phyloP scores from a whole-genome alignment of 2,888 invertebrate species.

The Lithophane ornitopus region DNA sequence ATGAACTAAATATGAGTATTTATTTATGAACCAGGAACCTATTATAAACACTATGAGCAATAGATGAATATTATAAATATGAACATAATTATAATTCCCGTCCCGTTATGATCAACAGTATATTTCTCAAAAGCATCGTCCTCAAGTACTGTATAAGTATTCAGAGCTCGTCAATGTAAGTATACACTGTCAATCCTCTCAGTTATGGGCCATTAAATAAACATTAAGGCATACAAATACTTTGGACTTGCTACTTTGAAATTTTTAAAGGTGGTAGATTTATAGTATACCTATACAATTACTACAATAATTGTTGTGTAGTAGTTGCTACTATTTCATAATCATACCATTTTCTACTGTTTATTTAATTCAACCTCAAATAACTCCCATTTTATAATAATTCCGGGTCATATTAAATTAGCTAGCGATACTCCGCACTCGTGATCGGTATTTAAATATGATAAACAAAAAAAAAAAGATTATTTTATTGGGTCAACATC shows the following conservation, averaged over 20 bases:
- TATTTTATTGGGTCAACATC: no score
- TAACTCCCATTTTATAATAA: no score
- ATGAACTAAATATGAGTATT: no score
- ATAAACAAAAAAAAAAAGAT: no score
- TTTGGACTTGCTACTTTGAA: conserved; percentile 14
- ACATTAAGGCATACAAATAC: conserved; percentile 46
- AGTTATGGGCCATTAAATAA: conserved; percentile 55
- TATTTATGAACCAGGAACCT: neutral
- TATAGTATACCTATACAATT: neutral
- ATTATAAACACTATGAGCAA: neutral
- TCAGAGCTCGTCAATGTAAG: conserved; percentile 6
- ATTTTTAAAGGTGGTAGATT: neutral
- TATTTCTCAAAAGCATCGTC: conserved; percentile 15
- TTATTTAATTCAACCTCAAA: no score
- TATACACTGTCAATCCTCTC: conserved; percentile 22
- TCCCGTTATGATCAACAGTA: neutral
- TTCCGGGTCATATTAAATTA: no score
- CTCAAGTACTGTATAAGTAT: conserved; percentile 13
- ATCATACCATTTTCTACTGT: no score
- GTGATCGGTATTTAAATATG: no score
- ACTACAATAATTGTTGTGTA: no score
- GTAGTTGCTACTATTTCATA: neutral
- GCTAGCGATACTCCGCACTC: no score
- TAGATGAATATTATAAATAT: neutral
- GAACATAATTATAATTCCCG: neutral